Base-by-base conservation (phyloP, 2,888 invertebrate genomes). In the Caenorhabditis sulstoni region DNA sequence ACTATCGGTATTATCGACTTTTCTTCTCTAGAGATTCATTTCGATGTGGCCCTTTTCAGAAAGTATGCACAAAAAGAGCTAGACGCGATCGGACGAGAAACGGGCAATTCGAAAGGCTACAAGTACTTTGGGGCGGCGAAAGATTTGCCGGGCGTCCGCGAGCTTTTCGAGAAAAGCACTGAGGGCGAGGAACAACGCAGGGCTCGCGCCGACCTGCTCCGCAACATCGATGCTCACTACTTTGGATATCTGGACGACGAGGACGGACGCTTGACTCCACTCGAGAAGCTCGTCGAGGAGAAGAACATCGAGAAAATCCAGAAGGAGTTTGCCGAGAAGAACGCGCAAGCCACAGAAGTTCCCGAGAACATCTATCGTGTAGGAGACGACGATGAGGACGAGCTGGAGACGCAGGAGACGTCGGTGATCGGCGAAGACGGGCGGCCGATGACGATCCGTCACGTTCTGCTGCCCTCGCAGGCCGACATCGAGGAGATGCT, bases 141-240 rank as follows among this genome's bases (percentile, higher is more conserved):
- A 59, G 98, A 99, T 92, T 92, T 99, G 85, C 99, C 99, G 66
- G 97, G 99, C 29, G 99, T 99, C 1, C 93, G 97, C 55, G 99
- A 99, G 91, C 91, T 99, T 39, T 99, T 99, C 92, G 96, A 97
- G 90, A 96, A 97, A 90, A 74, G 73, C 49, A 76, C 67, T 12
- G 87, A 85, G 64, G 65, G 77, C 20, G 88, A 88, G 70, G 76
- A 79, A 35, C 94, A 95, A 14, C 93, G 96, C 23, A 95, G 96
- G 91, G 96, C 96, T 0, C 93, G 98, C 64, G 96, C 95, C 0
- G 98, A 99, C 91, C 92, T 99, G 61, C 97, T 98, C 97, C 94
- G 96, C 86, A 95, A 97, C 90, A 95, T 99, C 45, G 98, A 99
- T 92, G 97, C 98, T 0, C 96, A 97, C 91, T 99, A 99, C 92